A percentile compares a stretch with the other conserved stretches of the same genome.
Conservation (phyloP, 2,888 invertebrate genomes). For the Antheraea assamensis region DNA sequence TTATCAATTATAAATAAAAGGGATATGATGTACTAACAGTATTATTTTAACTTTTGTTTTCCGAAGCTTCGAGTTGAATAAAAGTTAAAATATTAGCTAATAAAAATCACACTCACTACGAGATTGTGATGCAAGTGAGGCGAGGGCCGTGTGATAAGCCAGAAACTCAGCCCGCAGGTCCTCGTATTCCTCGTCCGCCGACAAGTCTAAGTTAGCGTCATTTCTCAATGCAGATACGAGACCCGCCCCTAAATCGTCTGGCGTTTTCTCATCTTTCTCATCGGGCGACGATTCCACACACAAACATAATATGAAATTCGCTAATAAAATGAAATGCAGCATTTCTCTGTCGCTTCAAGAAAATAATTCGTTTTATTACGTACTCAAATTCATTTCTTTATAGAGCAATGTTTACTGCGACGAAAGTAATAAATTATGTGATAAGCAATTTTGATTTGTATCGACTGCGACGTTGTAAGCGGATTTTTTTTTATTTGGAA, state of each 20-base stretch:
- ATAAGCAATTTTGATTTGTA: constrained; percentile 47
- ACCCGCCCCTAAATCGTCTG: constrained; percentile 43
- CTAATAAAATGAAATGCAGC: constrained; percentile 45
- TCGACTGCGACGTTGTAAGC: constrained; percentile 42
- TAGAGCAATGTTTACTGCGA: constrained; percentile 54
- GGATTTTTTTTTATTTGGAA: not conserved
- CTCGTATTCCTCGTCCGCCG: constrained; percentile 72
- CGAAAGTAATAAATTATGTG: constrained; percentile 59
- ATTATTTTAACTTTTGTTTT: not conserved
- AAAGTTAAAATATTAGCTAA: not conserved
- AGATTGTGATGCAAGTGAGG: constrained; percentile 43
- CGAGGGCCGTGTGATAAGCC: constrained; percentile 66
- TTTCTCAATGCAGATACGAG: constrained; percentile 53
- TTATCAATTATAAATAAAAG: not conserved
- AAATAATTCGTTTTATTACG: constrained; percentile 36
- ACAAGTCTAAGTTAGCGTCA: constrained; percentile 63
- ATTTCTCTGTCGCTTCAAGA: constrained; percentile 44
- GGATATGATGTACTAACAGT: not conserved
- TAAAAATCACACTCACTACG: constrained; percentile 44
- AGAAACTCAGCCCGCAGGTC: constrained; percentile 70
- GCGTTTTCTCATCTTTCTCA: constrained; percentile 23
- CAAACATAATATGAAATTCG: constrained; percentile 40
- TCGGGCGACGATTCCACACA: constrained; percentile 27
- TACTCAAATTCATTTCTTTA: constrained; percentile 30
- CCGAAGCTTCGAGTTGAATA: not conserved